Evolutionary conservation across 2,888 invertebrate species (phyloP).

Genomic region (Crioceris asparagi): DNA sequence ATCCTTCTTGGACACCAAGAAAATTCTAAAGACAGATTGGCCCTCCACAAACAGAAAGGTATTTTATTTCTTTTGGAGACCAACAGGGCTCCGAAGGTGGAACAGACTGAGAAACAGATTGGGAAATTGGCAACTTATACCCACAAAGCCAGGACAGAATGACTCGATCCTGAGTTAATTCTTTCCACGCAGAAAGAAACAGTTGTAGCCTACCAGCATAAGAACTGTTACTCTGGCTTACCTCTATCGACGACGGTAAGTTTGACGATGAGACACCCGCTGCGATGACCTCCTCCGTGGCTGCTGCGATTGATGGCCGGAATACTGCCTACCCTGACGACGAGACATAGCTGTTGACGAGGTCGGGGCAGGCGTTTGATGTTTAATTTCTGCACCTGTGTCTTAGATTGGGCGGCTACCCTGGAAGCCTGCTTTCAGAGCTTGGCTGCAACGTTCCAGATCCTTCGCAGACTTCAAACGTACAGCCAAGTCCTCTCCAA

Average conservation of each 20-base stretch:
- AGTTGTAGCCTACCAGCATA: too few species aligned
- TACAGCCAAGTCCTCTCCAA: conserved; percentile 9
- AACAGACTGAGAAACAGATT: too few species aligned
- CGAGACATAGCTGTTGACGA: too few species aligned
- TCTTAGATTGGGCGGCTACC: too few species aligned
- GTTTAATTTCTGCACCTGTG: too few species aligned
- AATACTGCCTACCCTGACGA: too few species aligned
- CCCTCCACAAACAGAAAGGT: conserved; percentile 1
- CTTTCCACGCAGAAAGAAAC: conserved; percentile 4
- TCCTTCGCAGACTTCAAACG: conserved; percentile 6
- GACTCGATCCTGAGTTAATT: neutral
- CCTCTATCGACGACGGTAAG: neutral
- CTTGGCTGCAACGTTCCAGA: conserved; percentile 5
- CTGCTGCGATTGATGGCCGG: neutral
- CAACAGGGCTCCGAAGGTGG: too few species aligned
- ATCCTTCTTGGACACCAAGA: too few species aligned
- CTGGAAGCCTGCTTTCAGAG: conserved; percentile 5
- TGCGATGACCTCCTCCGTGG: conserved; percentile 6
- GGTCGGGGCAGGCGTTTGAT: conserved; percentile 1
- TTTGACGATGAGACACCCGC: neutral
- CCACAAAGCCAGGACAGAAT: conserved; percentile 6
- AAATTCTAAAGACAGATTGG: conserved; percentile 9
- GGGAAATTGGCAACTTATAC: conserved; percentile 1
- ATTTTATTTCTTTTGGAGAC: too few species aligned
- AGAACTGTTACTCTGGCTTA: too few species aligned